Evolutionary conservation across 2,113 vertebrate genomes (phyloP).

Genomic region (Pomatorhinus ruficollis): DNA sequence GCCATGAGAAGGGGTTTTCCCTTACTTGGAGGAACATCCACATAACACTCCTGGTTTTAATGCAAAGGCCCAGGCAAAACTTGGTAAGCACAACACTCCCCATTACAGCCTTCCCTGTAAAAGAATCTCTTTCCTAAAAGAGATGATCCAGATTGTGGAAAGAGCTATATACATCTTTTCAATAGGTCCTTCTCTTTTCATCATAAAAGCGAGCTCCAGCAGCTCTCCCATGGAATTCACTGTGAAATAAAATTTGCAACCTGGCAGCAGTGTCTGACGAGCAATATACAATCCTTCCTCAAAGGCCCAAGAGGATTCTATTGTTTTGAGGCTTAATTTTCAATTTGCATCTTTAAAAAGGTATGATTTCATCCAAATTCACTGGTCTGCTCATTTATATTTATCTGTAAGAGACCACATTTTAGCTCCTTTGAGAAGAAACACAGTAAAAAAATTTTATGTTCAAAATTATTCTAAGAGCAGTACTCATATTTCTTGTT

Average conservation of each 20-base stretch:
- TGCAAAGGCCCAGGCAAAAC: background rate
- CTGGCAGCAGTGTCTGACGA: background rate
- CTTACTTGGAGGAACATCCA: background rate
- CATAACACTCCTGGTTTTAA: background rate
- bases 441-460: background rate
- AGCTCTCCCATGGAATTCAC: constrained; percentile 47
- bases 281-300: constrained; percentile 13
- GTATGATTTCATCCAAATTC: constrained; percentile 66
- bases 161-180: background rate
- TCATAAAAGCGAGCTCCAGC: constrained; percentile 2
- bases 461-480: constrained; percentile 24
- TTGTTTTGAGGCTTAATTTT: constrained; percentile 68
- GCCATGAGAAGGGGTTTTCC: background rate
- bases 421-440: constrained; percentile 38
- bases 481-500: background rate
- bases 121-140: background rate
- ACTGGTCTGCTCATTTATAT: constrained; percentile 51
- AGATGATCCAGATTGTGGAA: background rate
- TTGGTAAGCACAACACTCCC: background rate
- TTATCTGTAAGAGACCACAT: constrained; percentile 69
- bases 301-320: constrained; percentile 30
- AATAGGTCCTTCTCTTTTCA: constrained; percentile 33
- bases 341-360: constrained; percentile 73
- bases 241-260: background rate
- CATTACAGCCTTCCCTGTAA: background rate